phyloP scores from a whole-genome alignment of 2,888 invertebrate genomes.

The Lepidocyrtinus sp. region DNA sequence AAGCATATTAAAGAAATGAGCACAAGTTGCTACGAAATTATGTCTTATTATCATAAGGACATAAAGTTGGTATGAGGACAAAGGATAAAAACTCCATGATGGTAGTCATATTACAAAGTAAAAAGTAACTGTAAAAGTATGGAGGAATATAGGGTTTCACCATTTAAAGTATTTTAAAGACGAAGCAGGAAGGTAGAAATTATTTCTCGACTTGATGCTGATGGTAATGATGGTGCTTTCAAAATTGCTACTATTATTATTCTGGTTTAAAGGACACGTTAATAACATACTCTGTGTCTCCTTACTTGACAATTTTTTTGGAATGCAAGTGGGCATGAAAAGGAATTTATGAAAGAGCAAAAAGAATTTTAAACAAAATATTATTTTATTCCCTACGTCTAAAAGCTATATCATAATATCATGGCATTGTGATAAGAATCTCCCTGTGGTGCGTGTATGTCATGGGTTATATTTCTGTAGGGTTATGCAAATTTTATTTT shows the following conservation, averaged over 20 bases:
- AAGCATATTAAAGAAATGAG: background rate
- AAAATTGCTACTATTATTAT: conserved; percentile 2
- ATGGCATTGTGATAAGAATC: background rate
- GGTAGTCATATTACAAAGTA: background rate
- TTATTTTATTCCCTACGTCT: conserved; percentile 5
- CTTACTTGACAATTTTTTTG: background rate
- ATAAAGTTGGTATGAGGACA: conserved; percentile 18
- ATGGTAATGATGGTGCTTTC: background rate
- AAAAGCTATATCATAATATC: background rate
- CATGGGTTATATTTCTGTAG: background rate
- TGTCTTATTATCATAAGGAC: conserved; percentile 6
- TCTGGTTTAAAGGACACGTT: conserved; percentile 10
- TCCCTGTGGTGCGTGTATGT: background rate
- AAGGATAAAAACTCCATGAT: conserved; percentile 36
- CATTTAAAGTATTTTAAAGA: background rate
- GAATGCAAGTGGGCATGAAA: conserved; percentile 9
- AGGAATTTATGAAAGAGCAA: background rate
- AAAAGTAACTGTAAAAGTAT: background rate
- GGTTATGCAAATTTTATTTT: conserved; percentile 23
- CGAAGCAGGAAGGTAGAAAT: conserved; percentile 1
- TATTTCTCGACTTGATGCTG: background rate
- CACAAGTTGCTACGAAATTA: background rate
- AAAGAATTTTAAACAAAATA: background rate
- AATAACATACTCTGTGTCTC: background rate
- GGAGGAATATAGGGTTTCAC: background rate